phyloP scores from a whole-genome alignment of 2,888 invertebrate species.

The Agrochola macilenta region DNA sequence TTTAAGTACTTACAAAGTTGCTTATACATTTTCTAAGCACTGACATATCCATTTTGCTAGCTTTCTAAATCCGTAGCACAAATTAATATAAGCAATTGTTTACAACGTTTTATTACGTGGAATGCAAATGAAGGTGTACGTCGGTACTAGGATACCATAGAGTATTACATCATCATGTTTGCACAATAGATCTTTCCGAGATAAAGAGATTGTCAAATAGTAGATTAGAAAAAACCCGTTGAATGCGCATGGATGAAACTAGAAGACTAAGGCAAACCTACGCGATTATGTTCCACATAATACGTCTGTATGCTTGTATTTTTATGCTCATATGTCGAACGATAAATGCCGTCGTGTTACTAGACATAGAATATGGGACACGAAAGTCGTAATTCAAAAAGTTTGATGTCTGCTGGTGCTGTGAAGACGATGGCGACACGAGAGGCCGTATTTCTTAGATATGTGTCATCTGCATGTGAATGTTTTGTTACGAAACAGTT shows the following conservation, averaged over 20 bases:
- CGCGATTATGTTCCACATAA: slow-evolving; percentile 66
- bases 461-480: slow-evolving; percentile 41
- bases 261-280: slow-evolving; percentile 78
- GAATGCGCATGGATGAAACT: slow-evolving; percentile 83
- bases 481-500: slow-evolving; percentile 34
- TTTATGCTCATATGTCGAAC: slow-evolving; percentile 82
- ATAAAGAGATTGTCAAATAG: not conserved
- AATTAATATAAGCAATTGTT: slow-evolving; percentile 47
- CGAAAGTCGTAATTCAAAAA: slow-evolving; percentile 82
- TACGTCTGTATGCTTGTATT: slow-evolving; percentile 72
- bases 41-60: slow-evolving; percentile 81
- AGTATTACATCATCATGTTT: slow-evolving; percentile 34
- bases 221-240: slow-evolving; percentile 66
- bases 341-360: slow-evolving; percentile 76
- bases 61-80: slow-evolving; percentile 36
- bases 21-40: slow-evolving; percentile 84
- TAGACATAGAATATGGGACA: slow-evolving; percentile 78
- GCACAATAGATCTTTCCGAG: slow-evolving; percentile 26
- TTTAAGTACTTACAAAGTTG: slow-evolving; percentile 83
- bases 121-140: slow-evolving; percentile 45
- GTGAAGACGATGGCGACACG: slow-evolving; percentile 59
- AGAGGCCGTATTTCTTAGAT: slow-evolving; percentile 53
- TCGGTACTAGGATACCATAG: slow-evolving; percentile 26
- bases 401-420: slow-evolving; percentile 62
- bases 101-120: slow-evolving; percentile 35